phyloP scores from a whole-genome alignment of 2,113 vertebrate species.

The Elephantulus edwardii region DNA sequence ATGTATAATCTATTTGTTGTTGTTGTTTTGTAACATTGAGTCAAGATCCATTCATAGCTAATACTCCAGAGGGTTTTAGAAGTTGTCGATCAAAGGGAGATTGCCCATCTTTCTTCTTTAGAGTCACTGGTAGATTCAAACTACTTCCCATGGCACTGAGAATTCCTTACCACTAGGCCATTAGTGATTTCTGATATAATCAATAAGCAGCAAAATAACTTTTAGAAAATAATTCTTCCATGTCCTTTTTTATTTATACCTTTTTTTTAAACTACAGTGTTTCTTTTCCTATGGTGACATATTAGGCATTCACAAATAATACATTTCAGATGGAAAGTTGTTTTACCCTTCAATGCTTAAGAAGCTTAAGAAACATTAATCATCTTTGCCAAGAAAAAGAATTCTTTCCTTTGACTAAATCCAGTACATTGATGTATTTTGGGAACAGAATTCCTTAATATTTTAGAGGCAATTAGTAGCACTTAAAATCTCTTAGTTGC shows the following conservation, averaged over 20 bases:
- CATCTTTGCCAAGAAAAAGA: constrained; percentile 31
- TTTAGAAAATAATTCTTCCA: neutral
- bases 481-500: constrained; percentile 55
- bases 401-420: constrained; percentile 24
- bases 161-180: too few species aligned
- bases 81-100: too few species aligned
- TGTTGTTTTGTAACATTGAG: too few species aligned
- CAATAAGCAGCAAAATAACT: neutral
- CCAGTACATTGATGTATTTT: constrained; percentile 46
- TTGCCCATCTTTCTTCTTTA: too few species aligned
- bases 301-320: neutral
- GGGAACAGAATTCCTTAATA: constrained; percentile 62
- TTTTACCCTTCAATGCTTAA: neutral
- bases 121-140: too few species aligned
- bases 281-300: neutral
- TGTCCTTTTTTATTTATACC: neutral
- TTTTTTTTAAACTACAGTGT: neutral
- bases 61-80: too few species aligned
- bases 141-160: too few species aligned
- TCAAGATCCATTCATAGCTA: too few species aligned
- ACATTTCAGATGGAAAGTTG: neutral
- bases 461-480: constrained; percentile 70
- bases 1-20: too few species aligned
- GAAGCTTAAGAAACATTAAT: constrained; percentile 23
- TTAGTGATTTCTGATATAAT: neutral